Evolutionary conservation across 1,140 invertebrate genomes (phyloP).

Genomic region (Orchesella cincta): DNA sequence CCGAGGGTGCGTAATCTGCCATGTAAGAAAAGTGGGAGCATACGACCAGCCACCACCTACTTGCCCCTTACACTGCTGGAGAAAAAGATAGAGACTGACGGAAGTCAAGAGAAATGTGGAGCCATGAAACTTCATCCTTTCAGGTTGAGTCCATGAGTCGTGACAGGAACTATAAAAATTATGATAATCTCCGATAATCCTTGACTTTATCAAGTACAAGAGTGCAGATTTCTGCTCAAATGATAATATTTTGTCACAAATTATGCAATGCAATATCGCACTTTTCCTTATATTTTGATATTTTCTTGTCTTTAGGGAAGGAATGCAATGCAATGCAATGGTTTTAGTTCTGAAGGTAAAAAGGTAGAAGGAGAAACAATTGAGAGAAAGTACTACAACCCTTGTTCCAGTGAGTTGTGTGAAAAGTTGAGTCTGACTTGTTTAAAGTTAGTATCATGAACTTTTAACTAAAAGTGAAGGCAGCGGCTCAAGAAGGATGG

Average conservation of each 20-base stretch:
- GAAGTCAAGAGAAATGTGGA: slow-evolving; percentile 22
- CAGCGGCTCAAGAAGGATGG: no score
- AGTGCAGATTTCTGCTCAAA: background rate
- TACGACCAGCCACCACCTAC: background rate
- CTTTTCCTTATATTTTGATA: no score
- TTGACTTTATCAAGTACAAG: slow-evolving; percentile 14
- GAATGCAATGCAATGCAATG: no score
- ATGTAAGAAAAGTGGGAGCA: background rate
- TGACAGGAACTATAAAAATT: slow-evolving; percentile 29
- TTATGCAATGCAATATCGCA: no score
- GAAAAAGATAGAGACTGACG: background rate
- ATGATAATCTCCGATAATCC: slow-evolving; percentile 23
- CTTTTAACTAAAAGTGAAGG: no score
- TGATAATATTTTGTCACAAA: background rate
- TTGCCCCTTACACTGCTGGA: background rate
- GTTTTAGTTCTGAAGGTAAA: no score
- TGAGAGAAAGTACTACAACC: no score
- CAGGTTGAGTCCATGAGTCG: background rate
- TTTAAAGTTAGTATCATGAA: no score
- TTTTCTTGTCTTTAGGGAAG: no score
- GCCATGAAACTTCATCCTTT: background rate
- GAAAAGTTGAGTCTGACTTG: no score
- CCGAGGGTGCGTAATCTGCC: slow-evolving; percentile 4
- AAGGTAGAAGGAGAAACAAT: no score
- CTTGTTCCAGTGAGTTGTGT: no score